Base-by-base conservation (phyloP, 2,888 invertebrate species). In the Drosophila austrosaltans region DNA sequence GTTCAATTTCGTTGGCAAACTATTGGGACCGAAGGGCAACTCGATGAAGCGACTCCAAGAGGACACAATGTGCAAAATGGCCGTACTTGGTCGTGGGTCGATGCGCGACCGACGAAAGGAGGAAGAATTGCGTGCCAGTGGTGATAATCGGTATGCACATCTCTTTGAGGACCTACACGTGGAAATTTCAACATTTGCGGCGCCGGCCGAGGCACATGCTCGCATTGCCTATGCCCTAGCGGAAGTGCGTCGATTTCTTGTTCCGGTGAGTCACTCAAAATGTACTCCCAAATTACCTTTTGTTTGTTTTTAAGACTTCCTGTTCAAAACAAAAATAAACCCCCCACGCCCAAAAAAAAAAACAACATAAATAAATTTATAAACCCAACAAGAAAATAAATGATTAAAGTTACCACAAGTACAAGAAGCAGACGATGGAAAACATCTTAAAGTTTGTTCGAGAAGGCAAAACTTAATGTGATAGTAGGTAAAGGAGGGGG, bases 1-100 rank as follows among this genome's bases (percentile, higher is more conserved):
- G 98, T 98, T 98, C 92, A 98, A 98, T 93, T 98, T 98, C 93
- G 98, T 98, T 77, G 98, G 98, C 6, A 98, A 98, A 92, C 94
- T 98, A 75, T 93, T 98, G 87, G 98, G 98, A 2, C 98, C 98
- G 16, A 98, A 98, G 93, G 98, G 98, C 63, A 97, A 97, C 93
- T 97, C 98, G 0, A 93, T 98, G 91, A 98, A 98, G 92, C 94
- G 97, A 76, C 94, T 98, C 32, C 98, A 98, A 92, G 98, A 98
- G 91, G 98, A 98, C 92, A 98, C 98, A 10, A 97, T 97, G 95
- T 97, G 98, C 91, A 98, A 98, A 94, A 98, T 98, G 97, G 97
- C 98, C 32, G 97, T 98, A 10, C 94, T 98, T 28, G 98, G 98
- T 5, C 94, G 96, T 74, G 98, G 98, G 7, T 98, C 98, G 5